These are phyloP conservation scores for Styela clava DNA, from an alignment of 23 tunicate species.

Conservation along the genomic window DNA sequence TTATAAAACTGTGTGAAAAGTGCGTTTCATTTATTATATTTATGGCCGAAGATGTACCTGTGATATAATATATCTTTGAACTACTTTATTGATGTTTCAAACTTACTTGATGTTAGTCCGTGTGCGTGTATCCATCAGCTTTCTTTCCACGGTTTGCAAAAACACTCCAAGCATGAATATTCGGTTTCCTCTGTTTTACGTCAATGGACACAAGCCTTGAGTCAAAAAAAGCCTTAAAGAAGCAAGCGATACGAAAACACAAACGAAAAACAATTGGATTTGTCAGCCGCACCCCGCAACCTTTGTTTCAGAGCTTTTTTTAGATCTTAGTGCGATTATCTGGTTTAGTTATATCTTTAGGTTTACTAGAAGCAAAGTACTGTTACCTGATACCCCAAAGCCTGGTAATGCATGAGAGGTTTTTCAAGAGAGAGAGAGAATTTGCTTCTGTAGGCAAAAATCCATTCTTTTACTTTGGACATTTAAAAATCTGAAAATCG, in stretches of 20 bases:
- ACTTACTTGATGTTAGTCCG: no score
- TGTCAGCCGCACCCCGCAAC: neutral
- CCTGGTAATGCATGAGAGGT: neutral
- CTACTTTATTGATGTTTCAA: no score
- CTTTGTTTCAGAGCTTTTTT: neutral
- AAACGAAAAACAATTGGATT: neutral
- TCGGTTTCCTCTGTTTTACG: slow-evolving; percentile 32
- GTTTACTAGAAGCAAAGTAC: neutral
- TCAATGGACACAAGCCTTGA: neutral
- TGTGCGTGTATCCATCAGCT: no score
- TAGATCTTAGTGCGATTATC: neutral
- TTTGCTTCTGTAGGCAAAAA: neutral
- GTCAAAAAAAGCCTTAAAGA: neutral
- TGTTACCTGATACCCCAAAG: neutral
- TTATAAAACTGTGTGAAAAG: no score
- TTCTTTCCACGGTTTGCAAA: slow-evolving; percentile 2
- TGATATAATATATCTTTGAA: no score
- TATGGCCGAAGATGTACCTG: no score
- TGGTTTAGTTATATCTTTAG: no score
- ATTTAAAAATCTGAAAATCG: no score
- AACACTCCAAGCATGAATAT: slow-evolving; percentile 36
- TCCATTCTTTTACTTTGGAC: neutral
- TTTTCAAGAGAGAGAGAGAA: neutral
- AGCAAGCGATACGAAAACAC: neutral
- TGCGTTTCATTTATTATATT: no score